Percentiles rank a stretch among this genome's conserved stretches.
phyloP scores from a whole-genome alignment of 1,140 invertebrate species.

The Eciton burchellii region DNA sequence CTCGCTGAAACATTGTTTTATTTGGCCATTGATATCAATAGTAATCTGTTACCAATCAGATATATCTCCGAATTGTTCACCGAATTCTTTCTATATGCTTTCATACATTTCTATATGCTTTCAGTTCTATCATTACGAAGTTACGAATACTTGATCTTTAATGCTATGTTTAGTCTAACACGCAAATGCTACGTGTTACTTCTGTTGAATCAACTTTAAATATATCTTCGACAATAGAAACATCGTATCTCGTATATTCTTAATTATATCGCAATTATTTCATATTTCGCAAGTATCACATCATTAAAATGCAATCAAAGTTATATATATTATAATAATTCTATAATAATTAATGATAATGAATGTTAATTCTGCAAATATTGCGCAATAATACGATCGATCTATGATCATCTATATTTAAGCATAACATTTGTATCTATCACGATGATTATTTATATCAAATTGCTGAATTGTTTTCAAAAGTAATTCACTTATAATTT shows the following conservation, averaged over 20 bases:
- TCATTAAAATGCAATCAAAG: too few species aligned
- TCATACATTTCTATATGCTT: background rate
- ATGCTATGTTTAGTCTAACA: constrained; percentile 4
- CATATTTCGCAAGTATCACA: background rate
- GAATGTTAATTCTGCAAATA: background rate
- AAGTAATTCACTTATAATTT: background rate
- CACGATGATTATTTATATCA: background rate
- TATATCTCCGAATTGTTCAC: background rate
- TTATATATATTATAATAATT: background rate
- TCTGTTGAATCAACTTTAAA: background rate
- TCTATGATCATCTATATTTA: background rate
- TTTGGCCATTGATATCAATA: constrained; percentile 1
- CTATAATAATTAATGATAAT: constrained; percentile 8
- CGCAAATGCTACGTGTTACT: constrained; percentile 3
- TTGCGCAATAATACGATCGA: background rate
- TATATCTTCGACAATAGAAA: constrained; percentile 17
- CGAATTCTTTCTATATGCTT: background rate
- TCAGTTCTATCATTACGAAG: constrained; percentile 22
- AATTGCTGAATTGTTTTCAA: background rate
- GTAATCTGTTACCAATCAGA: background rate
- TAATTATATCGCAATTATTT: constrained; percentile 15
- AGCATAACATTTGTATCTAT: background rate
- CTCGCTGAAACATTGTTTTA: constrained; percentile 1
- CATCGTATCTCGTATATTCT: background rate
- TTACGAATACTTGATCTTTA: constrained; percentile 15